Evolutionary conservation across 2,797 vertebrate genomes (phyloP), one percentile per base, ranked within the genome.

Genomic region (Sebastes melanostomus): DNA sequence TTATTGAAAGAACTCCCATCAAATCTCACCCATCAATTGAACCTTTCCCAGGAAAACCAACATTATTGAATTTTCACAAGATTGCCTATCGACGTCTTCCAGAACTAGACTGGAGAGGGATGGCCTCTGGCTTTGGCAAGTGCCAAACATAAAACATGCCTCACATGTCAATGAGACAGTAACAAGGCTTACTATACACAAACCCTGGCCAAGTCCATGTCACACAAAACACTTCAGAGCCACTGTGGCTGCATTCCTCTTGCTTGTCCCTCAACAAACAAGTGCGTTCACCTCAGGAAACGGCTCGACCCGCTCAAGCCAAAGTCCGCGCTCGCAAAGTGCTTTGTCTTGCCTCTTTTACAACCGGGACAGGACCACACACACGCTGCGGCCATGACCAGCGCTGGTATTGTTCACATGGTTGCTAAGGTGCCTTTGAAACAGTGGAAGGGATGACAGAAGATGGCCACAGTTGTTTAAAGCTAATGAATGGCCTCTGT

Each of bases 321-420:
- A 81, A 66, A 80, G 84, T 84, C 74, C 14, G 36, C 1, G 8
- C 66, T 73, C 20, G 32, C 81, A 73, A 76, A 92, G 76, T 68
- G 76, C 82, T 93, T 93, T 92, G 87, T 91, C 77, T 88, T 59
- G 32, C 54, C 61, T 70, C 66, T 88, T 92, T 92, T 91, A 86
- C 75, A 70, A 82, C 29, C 1, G 4, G 63, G 79, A 91, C 88
- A 82, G 85, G 93, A 95, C 93, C 93, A 93, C 94, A 90, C 93
- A 90, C 80, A 82, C 42, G 4, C 80, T 65, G 86, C 8, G 52
- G 85, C 80, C 84, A 72, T 66, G 82, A 84, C 84, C 78, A 62
- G 77, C 6, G 2, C 69, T 62, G 72, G 38, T 80, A 88, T 94
- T 93, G 93, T 94, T 87, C 82, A 46, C 78, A 78, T 29, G 88